Conservation (phyloP, 64 coral and sea anemone genomes). For the Hydrozoanthus tunicans region DNA sequence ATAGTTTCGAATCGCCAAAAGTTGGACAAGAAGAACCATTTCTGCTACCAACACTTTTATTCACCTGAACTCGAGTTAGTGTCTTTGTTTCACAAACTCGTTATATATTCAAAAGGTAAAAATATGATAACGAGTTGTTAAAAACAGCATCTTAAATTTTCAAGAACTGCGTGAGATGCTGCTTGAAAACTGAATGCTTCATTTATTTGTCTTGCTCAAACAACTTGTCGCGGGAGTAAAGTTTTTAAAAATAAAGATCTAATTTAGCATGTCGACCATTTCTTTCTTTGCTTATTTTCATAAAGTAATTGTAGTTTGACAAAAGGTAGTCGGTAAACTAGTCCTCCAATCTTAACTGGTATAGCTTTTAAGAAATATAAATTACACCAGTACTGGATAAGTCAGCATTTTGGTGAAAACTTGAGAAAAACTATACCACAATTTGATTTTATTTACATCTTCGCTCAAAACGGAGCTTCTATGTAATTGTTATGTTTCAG, state of each 20-base stretch:
- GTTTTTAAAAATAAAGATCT: neutral
- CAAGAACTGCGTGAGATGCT: neutral
- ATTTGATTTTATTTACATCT: constrained; percentile 5
- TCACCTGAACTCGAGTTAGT: neutral
- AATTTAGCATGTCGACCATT: neutral
- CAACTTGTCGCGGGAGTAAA: neutral
- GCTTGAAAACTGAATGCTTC: neutral
- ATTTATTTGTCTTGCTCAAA: neutral
- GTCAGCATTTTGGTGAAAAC: neutral
- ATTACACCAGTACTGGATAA: neutral
- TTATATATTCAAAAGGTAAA: no score
- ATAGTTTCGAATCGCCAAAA: neutral
- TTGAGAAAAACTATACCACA: neutral
- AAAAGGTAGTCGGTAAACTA: neutral
- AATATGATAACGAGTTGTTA: neutral
- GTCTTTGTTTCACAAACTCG: neutral
- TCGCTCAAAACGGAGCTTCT: constrained; percentile 1
- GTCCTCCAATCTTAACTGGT: neutral
- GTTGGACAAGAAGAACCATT: neutral
- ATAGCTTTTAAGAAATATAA: neutral
- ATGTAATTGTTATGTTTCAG: neutral
- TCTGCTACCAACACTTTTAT: neutral
- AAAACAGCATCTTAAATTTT: neutral
- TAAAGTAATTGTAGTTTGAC: neutral
- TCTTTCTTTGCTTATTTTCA: neutral